phyloP scores from a whole-genome alignment of 2,113 vertebrate species.

The Bostrychus sinensis region DNA sequence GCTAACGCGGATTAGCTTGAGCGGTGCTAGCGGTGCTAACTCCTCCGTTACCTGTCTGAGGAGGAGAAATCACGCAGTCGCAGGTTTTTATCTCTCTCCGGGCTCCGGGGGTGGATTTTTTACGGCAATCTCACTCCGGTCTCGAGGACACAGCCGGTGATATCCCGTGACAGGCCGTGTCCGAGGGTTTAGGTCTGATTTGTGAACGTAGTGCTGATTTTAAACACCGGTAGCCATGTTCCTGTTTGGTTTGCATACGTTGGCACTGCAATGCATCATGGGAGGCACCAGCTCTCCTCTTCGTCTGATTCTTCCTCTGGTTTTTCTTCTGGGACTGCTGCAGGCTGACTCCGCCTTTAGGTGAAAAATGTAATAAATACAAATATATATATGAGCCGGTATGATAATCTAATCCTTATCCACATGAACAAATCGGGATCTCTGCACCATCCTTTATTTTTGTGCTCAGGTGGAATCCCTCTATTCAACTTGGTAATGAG shows the following conservation, averaged over 20 bases:
- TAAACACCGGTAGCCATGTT: conserved; percentile 74
- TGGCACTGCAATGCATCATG: conserved; percentile 74
- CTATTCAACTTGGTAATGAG: no score
- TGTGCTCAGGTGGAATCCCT: no score
- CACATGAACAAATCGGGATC: no score
- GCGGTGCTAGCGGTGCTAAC: conserved; percentile 2
- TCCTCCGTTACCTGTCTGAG: conserved; percentile 57
- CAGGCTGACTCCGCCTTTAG: neutral
- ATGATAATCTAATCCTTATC: no score
- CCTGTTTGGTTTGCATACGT: conserved; percentile 81
- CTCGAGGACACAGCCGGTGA: neutral
- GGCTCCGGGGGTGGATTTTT: conserved; percentile 18
- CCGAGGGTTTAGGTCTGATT: neutral
- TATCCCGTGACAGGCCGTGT: conserved; percentile 20
- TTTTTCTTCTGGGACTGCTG: neutral
- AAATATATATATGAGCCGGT: no score
- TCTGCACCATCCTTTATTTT: no score
- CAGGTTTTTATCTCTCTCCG: conserved; percentile 19
- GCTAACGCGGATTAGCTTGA: conserved; percentile 39
- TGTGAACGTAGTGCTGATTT: conserved; percentile 17
- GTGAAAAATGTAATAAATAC: neutral
- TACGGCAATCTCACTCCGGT: conserved; percentile 7
- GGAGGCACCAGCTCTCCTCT: conserved; percentile 23
- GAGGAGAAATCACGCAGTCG: conserved; percentile 16
- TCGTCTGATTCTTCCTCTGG: neutral